phyloP scores from a whole-genome alignment of 2,113 vertebrate species.

The Perca fluviatilis region DNA sequence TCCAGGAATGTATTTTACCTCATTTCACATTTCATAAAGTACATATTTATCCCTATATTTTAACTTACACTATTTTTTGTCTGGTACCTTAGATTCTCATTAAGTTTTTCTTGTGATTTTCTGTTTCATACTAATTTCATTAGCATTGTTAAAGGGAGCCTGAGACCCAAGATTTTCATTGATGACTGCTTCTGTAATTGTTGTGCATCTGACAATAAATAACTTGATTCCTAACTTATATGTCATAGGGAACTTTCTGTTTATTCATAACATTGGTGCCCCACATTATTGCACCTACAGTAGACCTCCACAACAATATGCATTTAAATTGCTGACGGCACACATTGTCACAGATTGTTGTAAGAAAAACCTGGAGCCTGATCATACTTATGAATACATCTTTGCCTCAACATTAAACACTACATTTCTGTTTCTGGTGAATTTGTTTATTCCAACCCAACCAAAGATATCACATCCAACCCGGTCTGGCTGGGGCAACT shows the following conservation, averaged over 20 bases:
- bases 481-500: slow-evolving; percentile 27
- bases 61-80: too few relatives aligned
- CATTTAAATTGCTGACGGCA: slow-evolving; percentile 22
- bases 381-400: neutral
- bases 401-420: neutral
- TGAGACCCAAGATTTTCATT: too few relatives aligned
- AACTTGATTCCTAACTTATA: too few relatives aligned
- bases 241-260: slow-evolving; percentile 61
- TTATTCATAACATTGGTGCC: slow-evolving; percentile 67
- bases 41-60: too few relatives aligned
- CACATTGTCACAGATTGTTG: slow-evolving; percentile 1
- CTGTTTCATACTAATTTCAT: too few relatives aligned
- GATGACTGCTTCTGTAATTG: too few relatives aligned
- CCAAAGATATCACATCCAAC: slow-evolving; percentile 39
- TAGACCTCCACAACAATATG: slow-evolving; percentile 41
- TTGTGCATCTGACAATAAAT: too few relatives aligned
- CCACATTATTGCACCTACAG: slow-evolving; percentile 57
- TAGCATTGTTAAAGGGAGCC: too few relatives aligned
- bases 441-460: slow-evolving; percentile 22
- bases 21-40: too few relatives aligned
- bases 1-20: too few relatives aligned
- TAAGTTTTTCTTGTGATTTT: too few relatives aligned
- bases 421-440: neutral
- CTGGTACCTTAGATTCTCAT: too few relatives aligned
- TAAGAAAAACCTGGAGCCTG: neutral